Evolutionary conservation across 2,113 vertebrate species (phyloP), one percentile per base, ranked within the genome.

Genomic region (Epinephelus cyanopodus): DNA sequence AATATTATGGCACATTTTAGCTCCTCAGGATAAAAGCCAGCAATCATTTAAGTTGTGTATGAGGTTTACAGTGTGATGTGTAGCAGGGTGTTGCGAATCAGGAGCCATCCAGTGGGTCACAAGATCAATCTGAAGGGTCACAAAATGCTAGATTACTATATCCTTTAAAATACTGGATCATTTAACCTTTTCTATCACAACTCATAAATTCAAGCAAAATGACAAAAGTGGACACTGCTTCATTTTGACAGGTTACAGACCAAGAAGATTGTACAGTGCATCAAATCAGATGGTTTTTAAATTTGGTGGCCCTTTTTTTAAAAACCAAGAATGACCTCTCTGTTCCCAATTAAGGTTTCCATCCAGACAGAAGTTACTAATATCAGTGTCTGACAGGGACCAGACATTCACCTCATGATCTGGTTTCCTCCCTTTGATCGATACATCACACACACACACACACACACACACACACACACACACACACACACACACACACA

Each of bases 391-490:
- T 63, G 80, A 65, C 37, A n/a, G 13, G 17, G 25, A 66, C 29
- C 63, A 82, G 84, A 84, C 73, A 47, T 77, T 63, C 21, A 81
- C 33, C 66, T 79, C 33, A 67, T 86, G 25, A 75, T 79, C 64
- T 54, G 63, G 50, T 67, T 87, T 84, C 37, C 58, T 75, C 48
- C 45, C 50, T 60, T 64, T 87, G 8, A 83, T 52, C 1, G 21
- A 85, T 82, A 80, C 25, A 77, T 45, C 5, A 81, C 27, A 64
- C 56, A 71, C 27, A 61, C 27, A 61, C 23, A 29, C 0, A 54
- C n/a, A 48, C 33, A 39, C 29, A 65, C 25, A 33, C 11, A 61
- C 14, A 48, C 27, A 61, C 23, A 29, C 0, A 54, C n/a, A 48
- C 33, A 39, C 29, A 65, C 25, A 33, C 11, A 61, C 14, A 48